Base-by-base conservation (phyloP, 2,797 vertebrate genomes). In the Chromis chromis region DNA sequence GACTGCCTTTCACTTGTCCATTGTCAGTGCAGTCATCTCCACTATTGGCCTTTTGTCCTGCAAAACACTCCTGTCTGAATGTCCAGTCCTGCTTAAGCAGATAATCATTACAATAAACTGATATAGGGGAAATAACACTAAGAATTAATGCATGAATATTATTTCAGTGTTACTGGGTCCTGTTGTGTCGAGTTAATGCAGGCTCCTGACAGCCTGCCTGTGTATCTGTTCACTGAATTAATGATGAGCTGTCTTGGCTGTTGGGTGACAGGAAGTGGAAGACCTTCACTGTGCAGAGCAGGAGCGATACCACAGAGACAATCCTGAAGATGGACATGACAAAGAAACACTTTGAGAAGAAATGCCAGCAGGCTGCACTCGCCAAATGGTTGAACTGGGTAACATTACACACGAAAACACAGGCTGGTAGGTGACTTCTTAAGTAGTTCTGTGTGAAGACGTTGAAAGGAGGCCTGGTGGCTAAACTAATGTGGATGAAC, bases 181-280 rank as follows among this genome's bases (percentile, higher is more conserved):
- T 65, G 19, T 81, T 14, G 56, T 72, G n/a, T 73, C 57, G 16
- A 60, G 25, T 53, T 52, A 17, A 40, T 52, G 60, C 39, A 65
- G 52, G 14, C 48, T 21, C 33, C 70, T 64, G 31, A 55, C 62
- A 66, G 56, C 44, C 62, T 54, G 27, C 31, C 52, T 63, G 22
- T 0, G 4, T 44, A 44, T 40, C 70, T 66, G 28, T 56, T 77
- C 79, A 78, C 85, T 93, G 77, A 92, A 90, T 93, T 91, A 90
- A 89, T 94, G 25, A 91, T 91, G 88, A 81, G 65, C 85, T 83
- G 59, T 57, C 70, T 79, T 87, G 89, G 71, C 72, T 82, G 76
- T 62, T 28, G 48, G 52, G 39, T 24, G 49, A 66, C 91, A 95
- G 95, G 79, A 84, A 40, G 27, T 94, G 94, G 93, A 91, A 83